Percentiles rank a stretch among this genome's conserved stretches.
phyloP scores from a whole-genome alignment of 2,888 invertebrate genomes.

The Pseudanteris insignis region DNA sequence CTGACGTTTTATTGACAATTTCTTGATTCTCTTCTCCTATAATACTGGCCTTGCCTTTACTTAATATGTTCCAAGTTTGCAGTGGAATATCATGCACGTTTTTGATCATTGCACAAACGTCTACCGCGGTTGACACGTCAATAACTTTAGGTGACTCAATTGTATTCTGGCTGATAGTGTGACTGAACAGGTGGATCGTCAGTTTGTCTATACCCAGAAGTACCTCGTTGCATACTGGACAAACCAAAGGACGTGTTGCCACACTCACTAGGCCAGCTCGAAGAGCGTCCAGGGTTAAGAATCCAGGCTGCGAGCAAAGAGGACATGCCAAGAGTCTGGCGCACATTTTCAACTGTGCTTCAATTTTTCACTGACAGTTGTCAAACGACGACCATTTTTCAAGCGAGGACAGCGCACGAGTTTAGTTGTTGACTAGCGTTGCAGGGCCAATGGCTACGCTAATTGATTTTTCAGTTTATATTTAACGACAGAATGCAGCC shows the following conservation, averaged over 20 bases:
- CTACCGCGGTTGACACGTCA: conserved; percentile 29
- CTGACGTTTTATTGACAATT: conserved; percentile 1
- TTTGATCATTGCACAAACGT: conserved; percentile 24
- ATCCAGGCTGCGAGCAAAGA: conserved; percentile 78
- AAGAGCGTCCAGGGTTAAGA: conserved; percentile 76
- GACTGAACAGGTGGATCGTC: conserved; percentile 84
- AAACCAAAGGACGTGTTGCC: conserved; percentile 78
- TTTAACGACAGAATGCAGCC: conserved; percentile 48
- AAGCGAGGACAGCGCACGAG: conserved; percentile 3
- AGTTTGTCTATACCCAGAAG: conserved; percentile 82
- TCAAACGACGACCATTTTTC: conserved; percentile 12
- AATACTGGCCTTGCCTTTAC: not conserved
- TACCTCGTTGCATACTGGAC: conserved; percentile 82
- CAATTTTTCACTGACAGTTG: not conserved
- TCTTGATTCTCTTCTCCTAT: conserved; percentile 15
- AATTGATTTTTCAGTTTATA: conserved; percentile 43
- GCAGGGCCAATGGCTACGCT: not conserved
- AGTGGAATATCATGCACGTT: conserved; percentile 45
- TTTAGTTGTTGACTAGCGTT: not conserved
- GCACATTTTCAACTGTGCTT: conserved; percentile 54
- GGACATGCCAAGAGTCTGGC: conserved; percentile 75
- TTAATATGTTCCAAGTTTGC: conserved; percentile 51
- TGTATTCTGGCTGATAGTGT: conserved; percentile 67
- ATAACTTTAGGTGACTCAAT: conserved; percentile 42
- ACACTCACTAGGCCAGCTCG: conserved; percentile 78